phyloP scores from a whole-genome alignment of 2,797 vertebrate genomes.

The Pempheris klunzingeri region DNA sequence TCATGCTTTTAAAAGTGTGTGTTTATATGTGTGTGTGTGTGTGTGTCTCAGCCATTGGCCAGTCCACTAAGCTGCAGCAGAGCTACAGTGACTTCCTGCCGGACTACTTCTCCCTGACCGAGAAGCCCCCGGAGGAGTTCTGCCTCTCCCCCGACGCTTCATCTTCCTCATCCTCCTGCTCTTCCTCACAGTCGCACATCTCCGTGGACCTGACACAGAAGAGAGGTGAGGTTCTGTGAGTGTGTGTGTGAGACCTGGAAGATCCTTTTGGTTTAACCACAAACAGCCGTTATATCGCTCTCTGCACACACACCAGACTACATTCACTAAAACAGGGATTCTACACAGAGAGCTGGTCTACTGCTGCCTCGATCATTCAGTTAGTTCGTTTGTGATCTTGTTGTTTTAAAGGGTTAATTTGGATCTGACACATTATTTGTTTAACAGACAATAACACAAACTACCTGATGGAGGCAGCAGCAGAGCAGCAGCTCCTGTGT shows the following conservation, averaged over 20 bases:
- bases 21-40: constrained; percentile 17
- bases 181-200: constrained; percentile 84
- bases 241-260: background rate
- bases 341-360: no score
- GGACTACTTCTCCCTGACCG: constrained; percentile 94
- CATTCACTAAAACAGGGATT: no score
- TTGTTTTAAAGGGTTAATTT: no score
- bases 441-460: no score
- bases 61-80: constrained; percentile 85
- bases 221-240: constrained; percentile 83
- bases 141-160: constrained; percentile 95
- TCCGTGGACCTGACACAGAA: constrained; percentile 94
- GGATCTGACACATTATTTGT: no score
- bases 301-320: no score
- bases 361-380: no score
- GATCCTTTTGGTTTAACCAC: no score
- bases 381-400: no score
- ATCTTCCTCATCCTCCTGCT: constrained; percentile 87
- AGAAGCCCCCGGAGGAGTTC: constrained; percentile 97
- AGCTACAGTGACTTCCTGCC: constrained; percentile 92
- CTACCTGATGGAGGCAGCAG: no score
- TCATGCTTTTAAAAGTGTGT: background rate
- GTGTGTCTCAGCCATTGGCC: constrained; percentile 78
- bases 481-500: no score
- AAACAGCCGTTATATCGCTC: no score